phyloP scores from a whole-genome alignment of 1,140 invertebrate genomes.

The Drosophila virilis region DNA sequence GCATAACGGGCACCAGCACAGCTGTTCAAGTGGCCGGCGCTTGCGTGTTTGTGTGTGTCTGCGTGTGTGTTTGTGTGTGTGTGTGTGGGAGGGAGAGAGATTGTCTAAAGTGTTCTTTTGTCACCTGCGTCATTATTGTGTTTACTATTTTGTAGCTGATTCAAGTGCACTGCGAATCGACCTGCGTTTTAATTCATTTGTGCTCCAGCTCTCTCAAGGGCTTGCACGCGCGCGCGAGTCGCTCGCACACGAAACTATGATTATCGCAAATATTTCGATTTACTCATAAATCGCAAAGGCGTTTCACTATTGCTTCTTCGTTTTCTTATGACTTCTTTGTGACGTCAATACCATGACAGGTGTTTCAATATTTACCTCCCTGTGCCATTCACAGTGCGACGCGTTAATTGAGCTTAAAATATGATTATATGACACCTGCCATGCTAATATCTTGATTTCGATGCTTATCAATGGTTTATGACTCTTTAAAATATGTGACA shows the following conservation, averaged over 20 bases:
- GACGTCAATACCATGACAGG: constrained; percentile 24
- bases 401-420: constrained; percentile 17
- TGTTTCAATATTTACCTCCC: constrained; percentile 12
- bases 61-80: constrained; percentile 2
- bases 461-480: background rate
- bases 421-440: constrained; percentile 16
- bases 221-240: constrained; percentile 44
- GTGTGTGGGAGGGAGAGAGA: constrained; percentile 2
- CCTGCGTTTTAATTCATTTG: background rate
- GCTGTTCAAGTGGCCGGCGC: constrained; percentile 37
- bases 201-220: constrained; percentile 52
- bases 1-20: constrained; percentile 55
- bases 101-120: constrained; percentile 37
- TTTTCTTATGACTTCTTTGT: constrained; percentile 3
- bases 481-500: background rate
- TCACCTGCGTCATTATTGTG: constrained; percentile 18
- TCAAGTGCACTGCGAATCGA: constrained; percentile 30
- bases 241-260: constrained; percentile 11
- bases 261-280: constrained; percentile 1
- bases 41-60: constrained; percentile 15
- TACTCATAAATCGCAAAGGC: background rate
- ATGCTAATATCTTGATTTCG: background rate
- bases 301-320: background rate
- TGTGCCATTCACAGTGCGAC: background rate
- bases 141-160: constrained; percentile 13